Percentiles rank a stretch among this genome's conserved stretches.
These are phyloP conservation scores for Pithys albifrons DNA, from an alignment of 2,113 vertebrate genomes.

Conservation along the genomic window DNA sequence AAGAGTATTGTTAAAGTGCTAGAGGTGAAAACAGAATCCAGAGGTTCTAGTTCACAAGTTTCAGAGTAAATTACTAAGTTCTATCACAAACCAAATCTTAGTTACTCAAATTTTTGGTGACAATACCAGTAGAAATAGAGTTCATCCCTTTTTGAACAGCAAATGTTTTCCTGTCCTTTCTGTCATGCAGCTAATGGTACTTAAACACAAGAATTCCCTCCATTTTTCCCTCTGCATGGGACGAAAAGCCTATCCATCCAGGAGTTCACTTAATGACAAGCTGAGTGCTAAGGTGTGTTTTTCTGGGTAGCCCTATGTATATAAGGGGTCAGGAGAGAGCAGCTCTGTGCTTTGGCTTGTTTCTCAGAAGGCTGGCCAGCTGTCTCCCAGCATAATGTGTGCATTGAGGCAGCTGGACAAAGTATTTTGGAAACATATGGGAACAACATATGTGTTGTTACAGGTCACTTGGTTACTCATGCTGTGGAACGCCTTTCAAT, in stretches of 20 bases:
- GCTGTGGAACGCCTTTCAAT: slow-evolving; percentile 13
- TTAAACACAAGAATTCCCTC: neutral
- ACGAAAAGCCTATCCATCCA: neutral
- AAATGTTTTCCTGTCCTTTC: neutral
- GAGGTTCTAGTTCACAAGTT: neutral
- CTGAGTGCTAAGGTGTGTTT: slow-evolving; percentile 33
- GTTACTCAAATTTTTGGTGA: neutral
- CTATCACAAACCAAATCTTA: neutral
- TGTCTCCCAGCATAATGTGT: slow-evolving; percentile 39
- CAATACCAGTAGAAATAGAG: neutral
- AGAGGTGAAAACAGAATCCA: neutral
- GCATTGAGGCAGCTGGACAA: slow-evolving; percentile 56
- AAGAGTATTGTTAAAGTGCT: neutral
- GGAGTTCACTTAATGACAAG: slow-evolving; percentile 5
- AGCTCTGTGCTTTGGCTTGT: neutral
- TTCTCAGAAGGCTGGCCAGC: slow-evolving; percentile 24
- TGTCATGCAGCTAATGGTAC: neutral
- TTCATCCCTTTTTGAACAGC: neutral
- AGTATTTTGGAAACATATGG: slow-evolving; percentile 50
- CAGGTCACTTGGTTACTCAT: slow-evolving; percentile 59
- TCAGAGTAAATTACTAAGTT: neutral
- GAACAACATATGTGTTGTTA: slow-evolving; percentile 24
- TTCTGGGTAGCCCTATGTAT: slow-evolving; percentile 20
- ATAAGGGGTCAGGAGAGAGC: slow-evolving; percentile 12
- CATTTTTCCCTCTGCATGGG: neutral